Base-by-base conservation (phyloP, 2,113 vertebrate genomes). In the Cochlearius cochlearius region DNA sequence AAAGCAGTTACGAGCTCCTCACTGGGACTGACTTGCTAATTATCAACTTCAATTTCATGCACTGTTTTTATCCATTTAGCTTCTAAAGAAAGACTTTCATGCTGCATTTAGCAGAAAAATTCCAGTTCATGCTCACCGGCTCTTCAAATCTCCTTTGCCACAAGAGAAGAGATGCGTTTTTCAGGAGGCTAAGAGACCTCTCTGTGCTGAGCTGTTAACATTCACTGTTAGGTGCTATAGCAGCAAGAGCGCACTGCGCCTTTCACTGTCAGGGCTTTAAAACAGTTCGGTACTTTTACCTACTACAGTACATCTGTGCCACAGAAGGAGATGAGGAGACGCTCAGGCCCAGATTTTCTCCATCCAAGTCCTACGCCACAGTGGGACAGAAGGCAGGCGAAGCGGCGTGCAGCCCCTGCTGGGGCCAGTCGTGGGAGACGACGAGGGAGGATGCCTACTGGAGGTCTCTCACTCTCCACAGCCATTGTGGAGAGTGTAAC, bases 11-110 rank as follows among this genome's bases (percentile, higher is more conserved):
- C 15, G 86, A 86, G 78, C 64, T 89, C 19, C 81, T 96, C 64
- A 8, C 27, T 63, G 88, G 64, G 74, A 22, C 83, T 90, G n/a
- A 66, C 58, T 96, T 68, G 60, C 88, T 96, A 72, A 92, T 96
- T 82, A 95, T 41, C 84, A 85, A 73, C 71, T 93, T 85, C 92
- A 91, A 78, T 78, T 94, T 96, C 94, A 94, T 78, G 88, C 83
- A 92, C 49, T 60, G 68, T 83, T 96, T 97, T 96, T 88, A 88
- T 80, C 88, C 87, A 69, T 82, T 95, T 97, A 96, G 39, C 81
- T 86, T 93, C 94, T 79, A 92, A 95, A 92, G 79, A 90, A 88
- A 94, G 59, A 68, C 73, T 93, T 81, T 95, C 87, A 80, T 87
- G 56, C 79, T 90, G 52, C 39, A 86, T 86, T 95, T 95, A 90